Evolutionary conservation across 2,888 invertebrate species (phyloP), one percentile per base, ranked within the genome.

Genomic region (Mystacides longicornis): DNA sequence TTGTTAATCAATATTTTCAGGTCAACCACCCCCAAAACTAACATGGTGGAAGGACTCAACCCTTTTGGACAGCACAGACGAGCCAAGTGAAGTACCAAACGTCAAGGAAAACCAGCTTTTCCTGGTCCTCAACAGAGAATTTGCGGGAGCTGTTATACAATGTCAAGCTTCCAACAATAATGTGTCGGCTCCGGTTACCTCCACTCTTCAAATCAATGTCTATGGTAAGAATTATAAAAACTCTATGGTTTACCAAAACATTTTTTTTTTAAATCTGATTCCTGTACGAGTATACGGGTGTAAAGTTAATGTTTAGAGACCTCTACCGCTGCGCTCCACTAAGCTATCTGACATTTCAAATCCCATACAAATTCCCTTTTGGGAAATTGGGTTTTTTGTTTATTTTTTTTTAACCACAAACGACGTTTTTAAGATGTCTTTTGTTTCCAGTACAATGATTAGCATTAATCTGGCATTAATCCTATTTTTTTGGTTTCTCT

Each of bases 11-110:
- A 19, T 45, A 4, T 45, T 49, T 49, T 27, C 69, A 89, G 89
- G 89, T 63, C 81, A 84, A 54, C 89, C 89, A 0, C 78, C 82
- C 18, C 88, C 88, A 0, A 78, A 81, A 3, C 83, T 89, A 60
- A 86, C 84, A 56, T 89, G 88, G 88, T 88, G 86, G 80, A 84
- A 86, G 57, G 87, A 87, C 61, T 82, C 84, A 61, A 82, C 83
- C 2, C 75, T 88, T 42, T 75, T 88, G 54, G 86, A 87, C 65
- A 81, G 81, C 31, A 85, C 80, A 64, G 86, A 86, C 64, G 78
- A 81, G 20, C 74, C 82, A 59, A 81, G 81, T 21, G 83, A 83
- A 60, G 73, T 77, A 31, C 81, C 83, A 2, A 76, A 80, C 52
- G 85, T 88, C 51, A 77, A 81, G 33, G 87, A 88, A 69, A 81